These are phyloP conservation scores for Mesorhabditis belari DNA, from an alignment of 2,888 invertebrate species.

Conservation along the genomic window DNA sequence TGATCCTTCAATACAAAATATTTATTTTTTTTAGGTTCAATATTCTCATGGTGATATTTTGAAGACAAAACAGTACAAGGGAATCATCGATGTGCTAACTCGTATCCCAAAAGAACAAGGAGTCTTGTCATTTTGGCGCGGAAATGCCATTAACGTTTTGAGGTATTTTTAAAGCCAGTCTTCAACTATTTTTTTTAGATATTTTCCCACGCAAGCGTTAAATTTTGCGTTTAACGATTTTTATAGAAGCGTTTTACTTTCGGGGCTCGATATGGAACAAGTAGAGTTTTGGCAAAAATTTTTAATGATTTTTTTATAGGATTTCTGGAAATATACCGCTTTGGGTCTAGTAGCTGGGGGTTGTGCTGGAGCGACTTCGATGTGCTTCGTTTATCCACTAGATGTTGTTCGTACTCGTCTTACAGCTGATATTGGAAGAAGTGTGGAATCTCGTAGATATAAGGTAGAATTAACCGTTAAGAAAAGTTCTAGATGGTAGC, in stretches of 20 bases:
- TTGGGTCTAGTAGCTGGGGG: constrained; percentile 30
- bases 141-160: constrained; percentile 32
- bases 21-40: constrained; percentile 32
- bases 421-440: constrained; percentile 29
- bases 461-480: constrained; percentile 10
- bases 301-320: constrained; percentile 17
- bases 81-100: constrained; percentile 31
- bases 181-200: not conserved
- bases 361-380: constrained; percentile 30
- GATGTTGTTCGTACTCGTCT: constrained; percentile 33
- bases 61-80: constrained; percentile 24
- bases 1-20: not conserved
- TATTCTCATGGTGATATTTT: constrained; percentile 33
- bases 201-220: constrained; percentile 16
- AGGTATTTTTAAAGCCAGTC: constrained; percentile 5
- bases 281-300: constrained; percentile 7
- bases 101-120: constrained; percentile 36
- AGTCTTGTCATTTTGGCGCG: constrained; percentile 33
- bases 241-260: constrained; percentile 25
- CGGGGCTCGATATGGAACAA: constrained; percentile 20
- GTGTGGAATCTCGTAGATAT: constrained; percentile 21
- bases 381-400: constrained; percentile 37
- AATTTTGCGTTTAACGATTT: constrained; percentile 40
- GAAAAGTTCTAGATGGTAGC: not conserved
- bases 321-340: constrained; percentile 21